phyloP scores from a whole-genome alignment of 2,797 vertebrate genomes.

The Brachymystax lenok region DNA sequence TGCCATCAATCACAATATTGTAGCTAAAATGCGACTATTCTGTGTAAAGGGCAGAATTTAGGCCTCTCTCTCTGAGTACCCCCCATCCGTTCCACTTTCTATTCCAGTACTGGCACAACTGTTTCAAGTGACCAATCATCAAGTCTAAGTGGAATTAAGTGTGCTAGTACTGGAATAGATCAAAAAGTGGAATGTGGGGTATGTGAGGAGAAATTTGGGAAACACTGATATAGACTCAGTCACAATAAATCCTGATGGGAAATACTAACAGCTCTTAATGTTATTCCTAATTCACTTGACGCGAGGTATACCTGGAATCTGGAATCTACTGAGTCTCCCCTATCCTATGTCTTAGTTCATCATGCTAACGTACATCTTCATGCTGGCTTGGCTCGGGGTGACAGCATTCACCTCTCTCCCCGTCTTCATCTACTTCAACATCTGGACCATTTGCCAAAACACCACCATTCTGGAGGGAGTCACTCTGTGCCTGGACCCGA shows the following conservation, averaged over 20 bases:
- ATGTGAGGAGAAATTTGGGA: no score
- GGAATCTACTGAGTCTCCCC: not conserved
- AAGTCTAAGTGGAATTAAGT: not conserved
- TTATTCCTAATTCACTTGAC: not conserved
- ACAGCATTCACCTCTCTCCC: slow-evolving; percentile 96
- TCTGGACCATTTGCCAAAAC: slow-evolving; percentile 98
- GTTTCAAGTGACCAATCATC: not conserved
- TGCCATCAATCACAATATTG: not conserved
- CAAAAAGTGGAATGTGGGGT: not conserved
- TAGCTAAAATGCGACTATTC: no score
- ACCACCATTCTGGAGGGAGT: slow-evolving; percentile 84
- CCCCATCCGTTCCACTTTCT: no score
- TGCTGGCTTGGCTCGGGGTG: slow-evolving; percentile 97
- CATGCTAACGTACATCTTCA: slow-evolving; percentile 99
- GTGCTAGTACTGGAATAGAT: not conserved
- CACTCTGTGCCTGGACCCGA: slow-evolving; percentile 92
- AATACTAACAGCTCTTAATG: not conserved
- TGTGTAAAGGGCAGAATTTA: no score
- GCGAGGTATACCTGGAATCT: not conserved
- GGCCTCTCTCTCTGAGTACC: no score
- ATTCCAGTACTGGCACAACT: not conserved
- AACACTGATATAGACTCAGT: no score
- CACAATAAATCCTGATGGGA: not conserved
- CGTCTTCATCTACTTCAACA: slow-evolving; percentile 98
- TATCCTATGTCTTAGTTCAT: slow-evolving; percentile 83